Conservation (phyloP, 2,113 vertebrate species). For the Sigmodon hispidus region DNA sequence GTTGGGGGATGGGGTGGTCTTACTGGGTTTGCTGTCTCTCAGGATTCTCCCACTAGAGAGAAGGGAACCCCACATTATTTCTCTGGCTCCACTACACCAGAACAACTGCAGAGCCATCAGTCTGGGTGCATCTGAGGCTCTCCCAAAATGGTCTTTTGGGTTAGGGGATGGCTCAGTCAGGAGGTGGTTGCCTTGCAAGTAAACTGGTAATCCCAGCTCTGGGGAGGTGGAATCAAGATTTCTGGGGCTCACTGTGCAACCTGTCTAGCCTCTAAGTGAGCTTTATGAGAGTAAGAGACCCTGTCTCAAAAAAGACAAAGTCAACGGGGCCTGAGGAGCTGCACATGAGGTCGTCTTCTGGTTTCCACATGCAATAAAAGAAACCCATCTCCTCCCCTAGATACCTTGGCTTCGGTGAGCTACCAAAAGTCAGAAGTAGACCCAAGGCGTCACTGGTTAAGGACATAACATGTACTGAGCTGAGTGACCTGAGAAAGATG, state of each 20-base stretch:
- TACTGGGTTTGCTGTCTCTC: neutral
- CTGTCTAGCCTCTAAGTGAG: neutral
- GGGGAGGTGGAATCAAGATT: neutral
- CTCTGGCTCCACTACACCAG: neutral
- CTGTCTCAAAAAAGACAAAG: neutral
- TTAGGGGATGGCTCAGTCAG: neutral
- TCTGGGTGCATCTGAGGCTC: neutral
- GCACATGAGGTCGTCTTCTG: neutral
- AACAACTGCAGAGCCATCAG: neutral
- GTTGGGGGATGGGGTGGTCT: neutral
- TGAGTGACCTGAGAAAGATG: neutral
- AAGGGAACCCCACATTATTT: neutral
- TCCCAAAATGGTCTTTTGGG: neutral
- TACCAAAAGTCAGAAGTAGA: neutral
- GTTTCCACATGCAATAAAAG: neutral
- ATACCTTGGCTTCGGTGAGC: neutral
- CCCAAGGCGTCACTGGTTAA: neutral
- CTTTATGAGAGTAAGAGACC: neutral
- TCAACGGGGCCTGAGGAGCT: neutral
- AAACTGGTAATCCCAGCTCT: neutral
- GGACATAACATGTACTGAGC: neutral
- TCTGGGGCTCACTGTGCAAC: neutral
- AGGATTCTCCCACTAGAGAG: neutral
- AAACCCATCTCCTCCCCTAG: neutral
- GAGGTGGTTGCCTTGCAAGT: neutral